These are phyloP conservation scores for Chaetogeoica ovagalla DNA, from an alignment of 2,888 invertebrate genomes.

Conservation along the genomic window DNA sequence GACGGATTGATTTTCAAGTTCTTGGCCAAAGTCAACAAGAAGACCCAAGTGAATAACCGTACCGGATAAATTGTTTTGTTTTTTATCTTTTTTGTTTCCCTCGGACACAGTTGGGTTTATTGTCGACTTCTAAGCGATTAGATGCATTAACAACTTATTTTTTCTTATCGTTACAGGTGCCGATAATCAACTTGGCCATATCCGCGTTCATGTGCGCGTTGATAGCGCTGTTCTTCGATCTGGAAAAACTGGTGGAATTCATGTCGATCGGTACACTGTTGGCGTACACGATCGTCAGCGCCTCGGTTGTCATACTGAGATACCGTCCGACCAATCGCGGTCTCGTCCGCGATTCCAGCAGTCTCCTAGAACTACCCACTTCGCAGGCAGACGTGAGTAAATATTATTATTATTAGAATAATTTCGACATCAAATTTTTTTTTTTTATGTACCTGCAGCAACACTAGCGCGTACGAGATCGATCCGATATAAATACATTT, in stretches of 20 bases:
- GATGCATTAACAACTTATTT: too few species aligned
- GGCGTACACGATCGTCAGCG: slow-evolving; percentile 90
- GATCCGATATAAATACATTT: neutral
- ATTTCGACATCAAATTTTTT: too few species aligned
- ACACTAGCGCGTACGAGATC: neutral
- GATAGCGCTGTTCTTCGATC: slow-evolving; percentile 82
- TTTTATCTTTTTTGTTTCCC: too few species aligned
- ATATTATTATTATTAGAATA: too few species aligned
- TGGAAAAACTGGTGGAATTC: slow-evolving; percentile 88
- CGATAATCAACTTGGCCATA: slow-evolving; percentile 73
- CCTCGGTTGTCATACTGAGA: slow-evolving; percentile 82
- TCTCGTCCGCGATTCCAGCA: slow-evolving; percentile 41
- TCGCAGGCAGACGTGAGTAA: slow-evolving; percentile 42
- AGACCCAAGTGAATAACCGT: slow-evolving; percentile 69
- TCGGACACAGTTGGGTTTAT: too few species aligned
- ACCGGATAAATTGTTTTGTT: too few species aligned
- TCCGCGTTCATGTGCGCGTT: slow-evolving; percentile 77
- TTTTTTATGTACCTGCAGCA: too few species aligned
- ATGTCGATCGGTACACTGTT: slow-evolving; percentile 90
- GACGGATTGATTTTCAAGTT: slow-evolving; percentile 84
- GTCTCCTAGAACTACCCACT: slow-evolving; percentile 42
- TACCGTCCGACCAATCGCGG: slow-evolving; percentile 66
- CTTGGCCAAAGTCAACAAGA: slow-evolving; percentile 74
- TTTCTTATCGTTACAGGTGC: slow-evolving; percentile 65
- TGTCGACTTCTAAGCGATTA: too few species aligned